Evolutionary conservation across 2,113 vertebrate species (phyloP).

Genomic region (Silurus meridionalis): DNA sequence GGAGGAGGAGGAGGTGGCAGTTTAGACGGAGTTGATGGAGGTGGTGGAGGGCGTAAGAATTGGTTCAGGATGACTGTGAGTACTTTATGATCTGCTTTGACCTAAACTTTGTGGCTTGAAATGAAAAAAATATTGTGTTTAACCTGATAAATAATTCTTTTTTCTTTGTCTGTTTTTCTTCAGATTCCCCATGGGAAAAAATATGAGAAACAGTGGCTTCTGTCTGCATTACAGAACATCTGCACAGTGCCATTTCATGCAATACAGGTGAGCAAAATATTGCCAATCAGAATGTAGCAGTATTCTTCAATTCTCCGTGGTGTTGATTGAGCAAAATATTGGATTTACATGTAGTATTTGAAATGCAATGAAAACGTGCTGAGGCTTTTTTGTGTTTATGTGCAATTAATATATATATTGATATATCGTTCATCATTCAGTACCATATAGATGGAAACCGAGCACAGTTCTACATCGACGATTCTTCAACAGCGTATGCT

Average conservation of each 20-base stretch:
- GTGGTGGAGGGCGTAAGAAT: conserved; percentile 47
- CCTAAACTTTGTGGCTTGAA: not conserved
- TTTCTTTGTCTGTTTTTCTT: not conserved
- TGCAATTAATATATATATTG: not conserved
- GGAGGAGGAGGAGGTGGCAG: conserved; percentile 1
- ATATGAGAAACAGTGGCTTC: conserved; percentile 75
- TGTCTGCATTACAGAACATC: conserved; percentile 64
- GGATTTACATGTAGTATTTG: not conserved
- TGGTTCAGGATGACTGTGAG: conserved; percentile 59
- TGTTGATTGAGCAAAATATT: not conserved
- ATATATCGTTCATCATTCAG: conserved; percentile 49
- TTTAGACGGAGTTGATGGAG: not conserved
- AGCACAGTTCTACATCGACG: conserved; percentile 74
- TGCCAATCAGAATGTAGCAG: not conserved
- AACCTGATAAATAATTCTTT: not conserved
- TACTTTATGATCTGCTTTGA: conserved; percentile 12
- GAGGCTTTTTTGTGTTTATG: not conserved
- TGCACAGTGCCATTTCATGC: conserved; percentile 71
- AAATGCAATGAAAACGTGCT: not conserved
- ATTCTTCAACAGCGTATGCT: conserved; percentile 68
- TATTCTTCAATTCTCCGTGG: not conserved
- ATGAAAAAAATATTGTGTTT: not conserved
- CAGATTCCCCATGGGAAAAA: conserved; percentile 77
- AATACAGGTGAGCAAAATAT: conserved; percentile 63
- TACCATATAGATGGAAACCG: conserved; percentile 70